Conservation (phyloP, 2,113 vertebrate species). For the Tachysurus fulvidraco region DNA sequence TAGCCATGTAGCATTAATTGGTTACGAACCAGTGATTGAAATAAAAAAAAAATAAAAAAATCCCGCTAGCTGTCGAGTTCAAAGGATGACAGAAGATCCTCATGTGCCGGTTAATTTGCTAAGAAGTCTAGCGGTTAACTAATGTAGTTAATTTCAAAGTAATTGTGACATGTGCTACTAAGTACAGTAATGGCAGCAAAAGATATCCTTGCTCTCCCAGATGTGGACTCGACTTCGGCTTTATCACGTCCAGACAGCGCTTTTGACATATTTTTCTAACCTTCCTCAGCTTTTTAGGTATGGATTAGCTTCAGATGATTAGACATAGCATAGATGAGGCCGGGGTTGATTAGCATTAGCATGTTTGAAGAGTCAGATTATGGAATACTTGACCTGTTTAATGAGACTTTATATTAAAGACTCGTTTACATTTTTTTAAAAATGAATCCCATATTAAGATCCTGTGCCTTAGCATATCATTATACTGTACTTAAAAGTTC, state of each 20-base stretch:
- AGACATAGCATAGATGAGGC: too few relatives aligned
- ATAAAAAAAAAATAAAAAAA: not conserved
- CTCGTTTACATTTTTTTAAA: too few relatives aligned
- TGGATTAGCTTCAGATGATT: too few relatives aligned
- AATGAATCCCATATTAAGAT: not conserved
- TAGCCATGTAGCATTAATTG: not conserved
- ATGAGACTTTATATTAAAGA: not conserved
- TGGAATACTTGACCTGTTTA: not conserved
- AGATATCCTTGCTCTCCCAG: not conserved
- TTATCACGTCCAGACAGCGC: not conserved
- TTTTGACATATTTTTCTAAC: not conserved
- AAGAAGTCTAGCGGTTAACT: too few relatives aligned
- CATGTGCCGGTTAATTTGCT: too few relatives aligned
- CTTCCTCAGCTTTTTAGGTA: too few relatives aligned
- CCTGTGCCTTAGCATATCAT: not conserved
- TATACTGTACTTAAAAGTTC: not conserved
- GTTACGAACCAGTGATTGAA: not conserved
- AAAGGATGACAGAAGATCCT: not conserved
- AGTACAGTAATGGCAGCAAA: not conserved
- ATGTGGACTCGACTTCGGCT: not conserved
- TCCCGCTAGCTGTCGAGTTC: not conserved
- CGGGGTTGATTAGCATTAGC: too few relatives aligned
- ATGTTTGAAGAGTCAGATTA: not conserved
- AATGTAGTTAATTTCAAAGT: too few relatives aligned
- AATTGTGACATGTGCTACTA: not conserved